A percentile compares a stretch with the other conserved stretches of the same genome.
phyloP scores from a whole-genome alignment of 92 coral and sea anemone species.

The Ricordea florida region DNA sequence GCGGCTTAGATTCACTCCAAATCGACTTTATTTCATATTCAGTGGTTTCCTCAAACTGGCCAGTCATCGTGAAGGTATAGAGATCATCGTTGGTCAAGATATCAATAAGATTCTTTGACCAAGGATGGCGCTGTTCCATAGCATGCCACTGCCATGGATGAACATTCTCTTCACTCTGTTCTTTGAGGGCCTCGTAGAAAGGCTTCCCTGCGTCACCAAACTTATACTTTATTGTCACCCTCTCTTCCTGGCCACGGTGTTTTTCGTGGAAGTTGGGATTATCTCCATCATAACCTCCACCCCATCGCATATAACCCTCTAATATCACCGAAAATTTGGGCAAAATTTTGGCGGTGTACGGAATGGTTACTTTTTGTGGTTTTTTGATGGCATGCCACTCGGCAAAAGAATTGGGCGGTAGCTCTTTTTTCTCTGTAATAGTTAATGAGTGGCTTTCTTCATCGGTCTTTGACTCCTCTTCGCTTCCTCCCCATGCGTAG shows the following conservation, averaged over 20 bases:
- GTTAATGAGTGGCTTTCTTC: slow-evolving; percentile 25
- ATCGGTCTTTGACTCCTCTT: slow-evolving; percentile 1
- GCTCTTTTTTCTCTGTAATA: not conserved
- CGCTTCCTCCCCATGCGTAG: slow-evolving; percentile 18
- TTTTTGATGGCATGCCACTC: slow-evolving; percentile 26
- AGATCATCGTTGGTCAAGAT: not conserved
- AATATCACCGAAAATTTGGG: slow-evolving; percentile 29
- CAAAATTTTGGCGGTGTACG: slow-evolving; percentile 36
- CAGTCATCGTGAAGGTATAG: slow-evolving; percentile 32
- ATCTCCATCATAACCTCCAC: slow-evolving; percentile 44
- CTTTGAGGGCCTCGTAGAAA: slow-evolving; percentile 43
- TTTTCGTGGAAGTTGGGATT: slow-evolving; percentile 20
- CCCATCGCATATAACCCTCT: slow-evolving; percentile 45
- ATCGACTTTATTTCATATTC: slow-evolving; percentile 20
- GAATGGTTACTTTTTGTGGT: slow-evolving; percentile 31
- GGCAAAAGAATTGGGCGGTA: not conserved
- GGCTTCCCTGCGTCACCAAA: slow-evolving; percentile 37
- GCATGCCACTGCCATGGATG: slow-evolving; percentile 60
- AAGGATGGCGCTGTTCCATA: slow-evolving; percentile 14
- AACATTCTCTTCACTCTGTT: slow-evolving; percentile 34
- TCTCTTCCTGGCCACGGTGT: slow-evolving; percentile 25
- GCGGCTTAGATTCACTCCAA: slow-evolving; percentile 10
- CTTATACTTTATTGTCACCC: not conserved
- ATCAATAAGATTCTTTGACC: slow-evolving; percentile 11
- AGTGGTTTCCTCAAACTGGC: slow-evolving; percentile 25